Conservation (phyloP, 1,140 invertebrate genomes). For the Drosophila dunni region DNA sequence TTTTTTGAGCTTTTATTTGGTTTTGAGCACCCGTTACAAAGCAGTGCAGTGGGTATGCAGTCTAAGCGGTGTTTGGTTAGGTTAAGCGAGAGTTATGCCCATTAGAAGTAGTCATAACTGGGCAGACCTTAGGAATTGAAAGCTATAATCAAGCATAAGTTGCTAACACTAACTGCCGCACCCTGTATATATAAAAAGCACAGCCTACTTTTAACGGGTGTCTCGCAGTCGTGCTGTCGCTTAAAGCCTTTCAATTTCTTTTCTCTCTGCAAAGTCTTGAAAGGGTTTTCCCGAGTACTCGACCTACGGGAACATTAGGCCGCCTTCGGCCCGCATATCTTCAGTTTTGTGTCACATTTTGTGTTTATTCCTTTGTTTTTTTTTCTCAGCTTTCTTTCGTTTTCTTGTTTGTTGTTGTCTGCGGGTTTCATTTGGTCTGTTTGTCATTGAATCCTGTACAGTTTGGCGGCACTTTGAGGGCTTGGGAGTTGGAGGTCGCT, state of each 20-base stretch:
- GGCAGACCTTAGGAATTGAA: no score
- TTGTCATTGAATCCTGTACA: slow-evolving; percentile 42
- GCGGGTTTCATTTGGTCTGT: slow-evolving; percentile 32
- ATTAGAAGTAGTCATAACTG: no score
- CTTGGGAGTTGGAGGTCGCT: background rate
- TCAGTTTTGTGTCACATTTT: slow-evolving; percentile 22
- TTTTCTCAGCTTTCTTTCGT: background rate
- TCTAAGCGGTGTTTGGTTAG: no score
- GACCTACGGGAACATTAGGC: background rate
- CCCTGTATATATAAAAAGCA: no score
- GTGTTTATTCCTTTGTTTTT: slow-evolving; percentile 28
- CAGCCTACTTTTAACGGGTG: no score
- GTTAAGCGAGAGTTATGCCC: no score
- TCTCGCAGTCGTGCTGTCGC: no score
- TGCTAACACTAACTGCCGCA: no score
- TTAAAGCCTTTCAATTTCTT: background rate
- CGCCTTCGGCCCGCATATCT: slow-evolving; percentile 7
- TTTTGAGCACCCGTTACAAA: no score
- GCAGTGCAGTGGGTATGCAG: no score
- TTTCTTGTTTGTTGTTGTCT: slow-evolving; percentile 9
- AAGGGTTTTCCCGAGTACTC: slow-evolving; percentile 35
- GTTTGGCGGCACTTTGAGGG: background rate
- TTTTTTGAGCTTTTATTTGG: slow-evolving; percentile 1
- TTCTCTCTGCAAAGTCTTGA: slow-evolving; percentile 35
- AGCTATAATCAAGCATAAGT: no score